These are phyloP conservation scores for Percina caprodes DNA, from an alignment of 2,113 vertebrate genomes.

Conservation along the genomic window DNA sequence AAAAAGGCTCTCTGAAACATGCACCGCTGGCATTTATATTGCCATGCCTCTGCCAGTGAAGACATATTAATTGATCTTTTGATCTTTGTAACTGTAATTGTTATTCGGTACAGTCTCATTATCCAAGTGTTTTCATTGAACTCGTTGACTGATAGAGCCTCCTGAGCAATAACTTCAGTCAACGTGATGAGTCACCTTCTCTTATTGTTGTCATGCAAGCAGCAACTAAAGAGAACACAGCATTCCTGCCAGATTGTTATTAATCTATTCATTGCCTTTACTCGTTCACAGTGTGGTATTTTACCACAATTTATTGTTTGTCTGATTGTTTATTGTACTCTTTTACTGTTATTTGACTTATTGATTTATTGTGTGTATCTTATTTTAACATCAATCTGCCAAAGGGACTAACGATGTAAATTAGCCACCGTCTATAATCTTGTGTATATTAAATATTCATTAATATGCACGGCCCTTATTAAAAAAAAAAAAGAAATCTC, in stretches of 20 bases:
- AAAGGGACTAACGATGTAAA: no score
- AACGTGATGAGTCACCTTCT: background rate
- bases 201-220: background rate
- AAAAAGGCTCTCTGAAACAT: background rate
- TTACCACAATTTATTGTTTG: background rate
- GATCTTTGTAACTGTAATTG: background rate
- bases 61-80: slow-evolving; percentile 17
- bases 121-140: slow-evolving; percentile 20
- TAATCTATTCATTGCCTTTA: background rate
- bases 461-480: no score
- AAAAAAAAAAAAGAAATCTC: no score
- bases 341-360: no score
- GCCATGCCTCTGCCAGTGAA: background rate
- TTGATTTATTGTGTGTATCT: no score
- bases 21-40: background rate
- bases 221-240: background rate
- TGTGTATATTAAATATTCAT: no score
- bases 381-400: no score
- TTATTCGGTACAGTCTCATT: background rate
- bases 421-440: no score
- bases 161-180: slow-evolving; percentile 23
- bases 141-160: slow-evolving; percentile 3
- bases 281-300: background rate
- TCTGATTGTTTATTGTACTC: no score
- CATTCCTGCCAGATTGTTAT: background rate